Evolutionary conservation across 2,888 invertebrate genomes (phyloP).

Genomic region (Cantharis flavilabris): DNA sequence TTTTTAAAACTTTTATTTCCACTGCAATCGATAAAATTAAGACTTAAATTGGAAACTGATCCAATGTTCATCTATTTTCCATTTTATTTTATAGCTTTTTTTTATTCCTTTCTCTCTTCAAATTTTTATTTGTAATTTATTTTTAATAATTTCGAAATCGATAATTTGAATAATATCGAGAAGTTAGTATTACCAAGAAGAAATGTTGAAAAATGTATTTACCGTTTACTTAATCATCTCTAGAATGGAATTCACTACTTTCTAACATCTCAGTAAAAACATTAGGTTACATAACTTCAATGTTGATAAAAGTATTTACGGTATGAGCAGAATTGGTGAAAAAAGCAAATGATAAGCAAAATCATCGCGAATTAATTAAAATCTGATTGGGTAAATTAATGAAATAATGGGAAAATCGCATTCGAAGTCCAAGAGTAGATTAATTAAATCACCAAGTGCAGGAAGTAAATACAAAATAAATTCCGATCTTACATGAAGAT

Average conservation of each 20-base stretch:
- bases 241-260: background rate
- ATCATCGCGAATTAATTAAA: background rate
- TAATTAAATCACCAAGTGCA: slow-evolving; percentile 9
- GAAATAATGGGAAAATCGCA: background rate
- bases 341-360: background rate
- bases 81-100: too few species aligned
- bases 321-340: background rate
- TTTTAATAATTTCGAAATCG: background rate
- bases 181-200: background rate
- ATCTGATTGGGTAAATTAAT: background rate
- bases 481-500: slow-evolving; percentile 19
- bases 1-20: too few species aligned
- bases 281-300: background rate
- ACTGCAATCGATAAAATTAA: too few species aligned
- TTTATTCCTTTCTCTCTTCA: too few species aligned
- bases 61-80: too few species aligned
- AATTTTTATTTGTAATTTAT: background rate
- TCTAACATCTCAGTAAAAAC: background rate
- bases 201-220: slow-evolving; percentile 5
- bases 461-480: slow-evolving; percentile 11
- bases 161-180: background rate
- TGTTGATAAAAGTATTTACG: background rate
- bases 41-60: too few species aligned
- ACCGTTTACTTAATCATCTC: slow-evolving; percentile 13
- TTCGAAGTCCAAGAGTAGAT: background rate